Conservation (phyloP, 2,797 vertebrate genomes). For the Notamacropus eugenii region DNA sequence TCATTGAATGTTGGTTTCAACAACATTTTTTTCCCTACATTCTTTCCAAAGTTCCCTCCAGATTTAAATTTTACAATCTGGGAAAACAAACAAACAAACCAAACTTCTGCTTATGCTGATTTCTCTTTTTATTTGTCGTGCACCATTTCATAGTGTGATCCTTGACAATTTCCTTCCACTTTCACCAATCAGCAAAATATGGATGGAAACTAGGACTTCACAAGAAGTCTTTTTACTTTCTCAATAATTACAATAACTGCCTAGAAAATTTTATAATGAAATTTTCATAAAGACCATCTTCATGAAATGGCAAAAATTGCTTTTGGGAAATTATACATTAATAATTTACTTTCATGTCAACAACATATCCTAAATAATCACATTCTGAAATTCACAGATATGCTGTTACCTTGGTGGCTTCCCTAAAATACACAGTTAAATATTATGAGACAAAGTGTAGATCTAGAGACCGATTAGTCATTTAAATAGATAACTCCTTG, state of each 20-base stretch:
- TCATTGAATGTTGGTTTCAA: not conserved
- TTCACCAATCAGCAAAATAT: slow-evolving; percentile 52
- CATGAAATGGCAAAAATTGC: slow-evolving; percentile 77
- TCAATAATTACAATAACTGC: slow-evolving; percentile 74
- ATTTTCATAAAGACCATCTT: slow-evolving; percentile 80
- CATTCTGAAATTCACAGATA: slow-evolving; percentile 42
- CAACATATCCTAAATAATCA: slow-evolving; percentile 70
- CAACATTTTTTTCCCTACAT: not conserved
- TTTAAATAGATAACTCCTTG: slow-evolving; percentile 77
- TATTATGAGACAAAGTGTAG: slow-evolving; percentile 48
- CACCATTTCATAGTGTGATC: not conserved
- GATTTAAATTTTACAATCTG: not conserved
- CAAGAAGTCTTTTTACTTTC: slow-evolving; percentile 65
- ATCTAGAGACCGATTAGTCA: slow-evolving; percentile 74
- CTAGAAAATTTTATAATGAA: slow-evolving; percentile 79
- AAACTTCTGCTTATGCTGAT: not conserved
- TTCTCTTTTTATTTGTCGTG: not conserved
- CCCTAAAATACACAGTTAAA: slow-evolving; percentile 65
- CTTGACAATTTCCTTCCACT: not conserved
- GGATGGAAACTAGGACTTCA: slow-evolving; percentile 49
- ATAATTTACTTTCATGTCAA: slow-evolving; percentile 79
- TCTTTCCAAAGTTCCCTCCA: not conserved
- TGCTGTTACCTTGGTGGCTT: slow-evolving; percentile 52
- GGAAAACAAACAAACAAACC: not conserved
- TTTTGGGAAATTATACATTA: slow-evolving; percentile 72